Evolutionary conservation across 2,113 vertebrate genomes (phyloP).

Genomic region (Psophia crepitans): DNA sequence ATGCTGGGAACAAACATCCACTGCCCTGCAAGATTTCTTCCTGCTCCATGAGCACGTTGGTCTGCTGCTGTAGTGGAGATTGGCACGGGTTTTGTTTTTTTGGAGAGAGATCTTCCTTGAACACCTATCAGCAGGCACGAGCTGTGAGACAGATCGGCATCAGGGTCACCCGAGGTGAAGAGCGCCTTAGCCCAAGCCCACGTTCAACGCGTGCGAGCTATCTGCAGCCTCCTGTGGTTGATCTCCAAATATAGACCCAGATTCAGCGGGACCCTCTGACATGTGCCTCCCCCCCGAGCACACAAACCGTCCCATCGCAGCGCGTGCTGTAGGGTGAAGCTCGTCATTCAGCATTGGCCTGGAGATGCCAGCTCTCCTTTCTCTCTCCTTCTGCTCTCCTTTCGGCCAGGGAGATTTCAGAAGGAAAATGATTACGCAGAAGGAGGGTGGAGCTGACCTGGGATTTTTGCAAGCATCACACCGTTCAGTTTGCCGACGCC

Average conservation of each 20-base stretch:
- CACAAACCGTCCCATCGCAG: background rate
- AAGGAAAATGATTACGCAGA: background rate
- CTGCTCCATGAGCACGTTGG: background rate
- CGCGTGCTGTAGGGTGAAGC: accelerated
- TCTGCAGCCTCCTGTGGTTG: background rate
- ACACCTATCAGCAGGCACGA: background rate
- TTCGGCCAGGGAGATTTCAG: background rate
- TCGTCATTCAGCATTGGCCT: background rate
- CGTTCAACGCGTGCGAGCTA: accelerated
- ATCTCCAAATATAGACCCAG: background rate
- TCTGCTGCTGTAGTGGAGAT: background rate
- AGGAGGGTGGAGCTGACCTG: background rate
- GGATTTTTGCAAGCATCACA: background rate
- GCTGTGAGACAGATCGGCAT: background rate
- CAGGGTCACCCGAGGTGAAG: background rate
- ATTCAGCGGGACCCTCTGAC: no score
- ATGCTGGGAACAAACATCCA: background rate
- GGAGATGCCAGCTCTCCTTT: background rate
- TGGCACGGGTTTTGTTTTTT: background rate
- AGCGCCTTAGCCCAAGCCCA: background rate
- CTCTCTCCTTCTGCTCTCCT: background rate
- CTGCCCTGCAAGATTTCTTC: background rate
- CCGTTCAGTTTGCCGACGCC: background rate
- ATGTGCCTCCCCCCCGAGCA: background rate
- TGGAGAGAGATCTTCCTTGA: background rate